Evolutionary conservation across 2,888 invertebrate species (phyloP).

Genomic region (Drosophila koepferae): DNA sequence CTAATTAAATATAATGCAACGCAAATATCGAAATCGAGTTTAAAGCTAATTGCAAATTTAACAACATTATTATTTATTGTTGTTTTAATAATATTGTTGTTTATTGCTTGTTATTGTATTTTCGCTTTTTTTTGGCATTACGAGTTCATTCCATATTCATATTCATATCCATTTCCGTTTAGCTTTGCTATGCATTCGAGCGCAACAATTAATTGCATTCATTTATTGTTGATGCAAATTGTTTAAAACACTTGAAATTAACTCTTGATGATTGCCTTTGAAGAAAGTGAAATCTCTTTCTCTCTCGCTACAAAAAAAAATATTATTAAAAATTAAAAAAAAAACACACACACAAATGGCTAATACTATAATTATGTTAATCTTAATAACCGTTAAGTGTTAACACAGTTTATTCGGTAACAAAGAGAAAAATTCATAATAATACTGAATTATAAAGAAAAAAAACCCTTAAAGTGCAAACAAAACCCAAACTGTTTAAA

Average conservation of each 20-base stretch:
- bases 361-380: constrained; percentile 63
- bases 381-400: constrained; percentile 60
- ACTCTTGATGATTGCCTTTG: constrained; percentile 54
- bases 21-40: constrained; percentile 68
- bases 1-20: constrained; percentile 68
- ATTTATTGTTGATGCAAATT: constrained; percentile 58
- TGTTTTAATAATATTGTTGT: neutral
- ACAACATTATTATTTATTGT: constrained; percentile 40
- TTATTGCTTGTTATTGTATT: constrained; percentile 22
- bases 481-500: constrained; percentile 74
- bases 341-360: constrained; percentile 18
- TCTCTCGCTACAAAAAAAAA: neutral
- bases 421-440: constrained; percentile 8
- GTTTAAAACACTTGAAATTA: constrained; percentile 48
- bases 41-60: constrained; percentile 65
- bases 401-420: constrained; percentile 36
- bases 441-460: constrained; percentile 19
- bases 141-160: constrained; percentile 28
- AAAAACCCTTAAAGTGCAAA: constrained; percentile 53
- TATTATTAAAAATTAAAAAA: too few species aligned
- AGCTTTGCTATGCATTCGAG: constrained; percentile 64
- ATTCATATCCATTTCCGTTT: constrained; percentile 65
- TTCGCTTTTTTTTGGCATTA: constrained; percentile 52
- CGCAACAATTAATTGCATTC: constrained; percentile 72
- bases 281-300: constrained; percentile 74